Evolutionary conservation across 53 echinoderm and acorn worm species (phyloP), one percentile per base, ranked within the genome.

Genomic region (Henricia sp.): DNA sequence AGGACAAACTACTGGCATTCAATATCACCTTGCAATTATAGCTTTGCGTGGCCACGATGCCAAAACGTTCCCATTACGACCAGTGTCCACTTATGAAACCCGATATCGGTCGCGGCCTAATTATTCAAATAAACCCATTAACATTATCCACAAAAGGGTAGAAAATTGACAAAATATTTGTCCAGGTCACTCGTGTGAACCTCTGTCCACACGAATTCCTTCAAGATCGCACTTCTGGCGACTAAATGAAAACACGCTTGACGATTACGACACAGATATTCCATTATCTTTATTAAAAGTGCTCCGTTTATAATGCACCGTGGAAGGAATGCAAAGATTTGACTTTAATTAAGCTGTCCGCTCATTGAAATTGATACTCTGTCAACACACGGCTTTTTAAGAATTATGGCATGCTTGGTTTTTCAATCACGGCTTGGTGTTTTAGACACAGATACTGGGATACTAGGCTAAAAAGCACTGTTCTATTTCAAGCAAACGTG

Each of bases 221-320:
- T 60, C 33, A 16, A 32, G 12, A 9, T 32, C 11, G 17, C 30
- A 2, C 27, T 32, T 9, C 44, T 44, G 6, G 62, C 6, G 30
- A 10, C 33, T 60, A 13, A 60, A 14, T 29, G 33, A 60, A 60
- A 32, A 32, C 32, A 13, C 62, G 30, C 33, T 0, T 11, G 62
- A 0, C 33, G 13, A 13, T 8, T 13, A 10, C 11, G 62, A 60
- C 62, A 60, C 33, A 17, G 33, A 60, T 60, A 32, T 33, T 27
- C 62, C 62, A 60, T 60, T 60, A 60, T 32, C 62, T 17, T 9
- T n/a, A n/a, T n/a, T n/a, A n/a, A n/a, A n/a, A n/a, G n/a, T n/a
- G n/a, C n/a, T n/a, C n/a, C n/a, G n/a, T n/a, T n/a, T n/a, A n/a
- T n/a, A n/a, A n/a, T n/a, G n/a, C n/a, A n/a, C n/a, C n/a, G n/a